phyloP scores from a whole-genome alignment of 2,888 invertebrate genomes.

The Leptopterna dolabrata region DNA sequence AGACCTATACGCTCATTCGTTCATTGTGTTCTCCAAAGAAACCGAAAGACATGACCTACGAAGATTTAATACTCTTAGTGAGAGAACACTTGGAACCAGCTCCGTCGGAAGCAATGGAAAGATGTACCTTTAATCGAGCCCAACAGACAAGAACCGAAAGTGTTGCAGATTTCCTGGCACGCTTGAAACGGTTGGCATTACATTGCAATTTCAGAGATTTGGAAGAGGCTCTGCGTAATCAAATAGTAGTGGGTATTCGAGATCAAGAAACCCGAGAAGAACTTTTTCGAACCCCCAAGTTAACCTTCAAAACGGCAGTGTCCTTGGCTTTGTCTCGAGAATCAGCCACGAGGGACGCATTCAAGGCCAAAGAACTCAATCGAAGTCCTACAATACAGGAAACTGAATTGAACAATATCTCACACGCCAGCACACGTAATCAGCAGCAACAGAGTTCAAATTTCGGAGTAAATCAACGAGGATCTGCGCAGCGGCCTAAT shows the following conservation, averaged over 20 bases:
- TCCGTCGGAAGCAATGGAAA: conserved; percentile 1
- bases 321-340: not conserved
- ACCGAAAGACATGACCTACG: not conserved
- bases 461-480: too few species aligned
- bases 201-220: not conserved
- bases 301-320: too few species aligned
- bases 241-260: too few species aligned
- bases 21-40: not conserved
- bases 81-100: not conserved
- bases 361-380: not conserved
- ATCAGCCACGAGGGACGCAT: not conserved
- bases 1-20: not conserved
- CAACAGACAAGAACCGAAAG: not conserved
- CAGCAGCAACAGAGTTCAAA: not conserved
- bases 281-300: too few species aligned
- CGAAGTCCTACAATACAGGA: not conserved
- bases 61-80: not conserved
- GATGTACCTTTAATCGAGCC: not conserved
- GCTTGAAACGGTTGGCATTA: too few species aligned
- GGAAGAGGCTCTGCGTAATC: not conserved
- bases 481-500: too few species aligned
- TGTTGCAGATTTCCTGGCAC: not conserved
- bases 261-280: too few species aligned
- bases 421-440: not conserved
- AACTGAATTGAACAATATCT: too few species aligned